These are phyloP conservation scores for Sphecodes monilicornis DNA, from an alignment of 2,888 invertebrate genomes.

Conservation along the genomic window DNA sequence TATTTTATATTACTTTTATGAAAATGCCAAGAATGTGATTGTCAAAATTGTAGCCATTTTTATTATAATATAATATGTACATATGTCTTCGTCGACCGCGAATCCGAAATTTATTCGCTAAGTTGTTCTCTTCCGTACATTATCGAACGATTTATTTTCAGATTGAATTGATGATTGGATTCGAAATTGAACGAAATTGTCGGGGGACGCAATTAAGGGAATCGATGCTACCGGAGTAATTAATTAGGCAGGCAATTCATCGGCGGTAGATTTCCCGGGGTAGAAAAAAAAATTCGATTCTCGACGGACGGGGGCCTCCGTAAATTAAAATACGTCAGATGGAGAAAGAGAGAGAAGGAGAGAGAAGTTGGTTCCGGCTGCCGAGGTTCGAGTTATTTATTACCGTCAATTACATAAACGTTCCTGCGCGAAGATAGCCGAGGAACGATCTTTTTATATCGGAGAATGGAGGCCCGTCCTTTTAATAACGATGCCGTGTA, in stretches of 20 bases:
- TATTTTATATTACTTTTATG: no score
- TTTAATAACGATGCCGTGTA: slow-evolving; percentile 27
- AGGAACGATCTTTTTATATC: slow-evolving; percentile 18
- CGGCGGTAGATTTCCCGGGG: slow-evolving; percentile 20
- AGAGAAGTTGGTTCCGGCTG: slow-evolving; percentile 3
- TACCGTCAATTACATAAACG: slow-evolving; percentile 21
- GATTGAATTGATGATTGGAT: background rate
- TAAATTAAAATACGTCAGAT: slow-evolving; percentile 33
- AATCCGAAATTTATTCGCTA: background rate
- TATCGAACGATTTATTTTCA: background rate
- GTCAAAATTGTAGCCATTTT: no score
- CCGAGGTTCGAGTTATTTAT: slow-evolving; percentile 35
- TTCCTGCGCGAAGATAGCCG: slow-evolving; percentile 8
- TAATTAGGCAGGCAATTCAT: slow-evolving; percentile 50
- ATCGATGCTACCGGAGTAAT: slow-evolving; percentile 33
- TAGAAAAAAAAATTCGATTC: background rate
- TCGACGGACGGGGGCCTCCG: slow-evolving; percentile 4
- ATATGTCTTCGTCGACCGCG: no score
- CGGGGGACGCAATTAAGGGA: slow-evolving; percentile 6
- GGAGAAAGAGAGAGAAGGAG: background rate
- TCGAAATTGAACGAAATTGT: slow-evolving; percentile 15
- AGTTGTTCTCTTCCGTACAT: background rate
- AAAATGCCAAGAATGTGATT: no score
- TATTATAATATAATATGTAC: no score
- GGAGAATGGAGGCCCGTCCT: slow-evolving; percentile 3